Evolutionary conservation across 1,140 invertebrate genomes (phyloP).

Genomic region (Caenorhabditis latens): DNA sequence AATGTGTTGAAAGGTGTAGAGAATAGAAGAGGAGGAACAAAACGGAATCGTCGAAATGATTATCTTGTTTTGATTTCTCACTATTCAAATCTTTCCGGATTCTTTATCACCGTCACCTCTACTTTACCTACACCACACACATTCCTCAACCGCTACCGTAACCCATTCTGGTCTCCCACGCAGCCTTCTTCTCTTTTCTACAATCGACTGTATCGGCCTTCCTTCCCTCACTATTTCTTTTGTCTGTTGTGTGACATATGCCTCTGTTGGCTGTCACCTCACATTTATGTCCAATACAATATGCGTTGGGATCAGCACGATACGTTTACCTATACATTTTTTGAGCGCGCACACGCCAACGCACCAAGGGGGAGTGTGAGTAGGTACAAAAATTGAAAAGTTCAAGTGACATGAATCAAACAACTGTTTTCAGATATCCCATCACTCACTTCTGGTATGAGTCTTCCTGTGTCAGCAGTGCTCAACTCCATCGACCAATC

Average conservation of each 20-base stretch:
- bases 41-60: not conserved
- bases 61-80: constrained; percentile 11
- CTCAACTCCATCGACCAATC: constrained; percentile 59
- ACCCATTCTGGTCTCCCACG: not conserved
- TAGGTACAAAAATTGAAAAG: not conserved
- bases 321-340: constrained; percentile 54
- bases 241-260: constrained; percentile 54
- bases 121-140: not conserved
- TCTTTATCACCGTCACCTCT: not conserved
- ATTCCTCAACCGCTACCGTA: constrained; percentile 30
- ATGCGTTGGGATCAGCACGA: constrained; percentile 50
- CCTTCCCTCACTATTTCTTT: constrained; percentile 40
- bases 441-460: constrained; percentile 10
- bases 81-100: constrained; percentile 27
- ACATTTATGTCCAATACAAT: constrained; percentile 54
- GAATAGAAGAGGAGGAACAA: not conserved
- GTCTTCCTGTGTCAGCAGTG: constrained; percentile 55
- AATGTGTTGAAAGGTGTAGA: constrained; percentile 16
- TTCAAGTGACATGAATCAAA: not conserved
- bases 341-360: not conserved
- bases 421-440: constrained; percentile 26
- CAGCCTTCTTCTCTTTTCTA: not conserved
- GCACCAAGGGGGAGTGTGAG: constrained; percentile 5
- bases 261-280: constrained; percentile 53
- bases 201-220: constrained; percentile 44